Percentiles rank a stretch among this genome's conserved stretches.
Conservation (phyloP, 2,888 invertebrate species). For the Heliconius erato region DNA sequence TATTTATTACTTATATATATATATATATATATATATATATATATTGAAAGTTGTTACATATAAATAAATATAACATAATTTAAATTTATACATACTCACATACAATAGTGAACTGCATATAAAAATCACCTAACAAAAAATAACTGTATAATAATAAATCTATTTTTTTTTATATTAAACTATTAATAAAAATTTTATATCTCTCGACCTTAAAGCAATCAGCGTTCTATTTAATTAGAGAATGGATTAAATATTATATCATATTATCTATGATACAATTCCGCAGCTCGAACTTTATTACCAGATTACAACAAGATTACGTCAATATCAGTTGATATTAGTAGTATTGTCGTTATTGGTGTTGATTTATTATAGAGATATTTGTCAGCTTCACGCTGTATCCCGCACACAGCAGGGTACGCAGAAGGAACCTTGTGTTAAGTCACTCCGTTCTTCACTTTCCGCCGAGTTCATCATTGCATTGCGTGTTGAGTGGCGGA, state of each 20-base stretch:
- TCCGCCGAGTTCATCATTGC: too few relatives aligned
- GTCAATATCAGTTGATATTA: slow-evolving; percentile 17
- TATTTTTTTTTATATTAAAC: neutral
- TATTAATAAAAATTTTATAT: slow-evolving; percentile 18
- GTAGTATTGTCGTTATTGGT: neutral
- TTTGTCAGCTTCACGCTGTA: neutral
- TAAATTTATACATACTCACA: neutral
- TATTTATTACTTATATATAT: too few relatives aligned
- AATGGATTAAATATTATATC: slow-evolving; percentile 46
- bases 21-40: too few relatives aligned
- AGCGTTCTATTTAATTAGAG: slow-evolving; percentile 47
- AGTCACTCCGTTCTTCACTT: too few relatives aligned
- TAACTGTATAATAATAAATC: neutral
- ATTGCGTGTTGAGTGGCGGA: too few relatives aligned
- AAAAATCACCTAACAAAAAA: neutral
- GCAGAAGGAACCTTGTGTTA: too few relatives aligned
- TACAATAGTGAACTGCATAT: neutral
- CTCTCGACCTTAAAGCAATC: slow-evolving; percentile 50
- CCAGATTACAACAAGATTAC: slow-evolving; percentile 24
- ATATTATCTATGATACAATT: slow-evolving; percentile 38
- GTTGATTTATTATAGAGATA: neutral
- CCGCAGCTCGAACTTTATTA: slow-evolving; percentile 27
- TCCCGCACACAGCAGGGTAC: too few relatives aligned
- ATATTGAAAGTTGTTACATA: neutral
- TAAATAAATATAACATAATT: neutral